Evolutionary conservation across 37 sponge, comb jelly and placozoan genomes (phyloP).

Genomic region (Haliclona indistincta): DNA sequence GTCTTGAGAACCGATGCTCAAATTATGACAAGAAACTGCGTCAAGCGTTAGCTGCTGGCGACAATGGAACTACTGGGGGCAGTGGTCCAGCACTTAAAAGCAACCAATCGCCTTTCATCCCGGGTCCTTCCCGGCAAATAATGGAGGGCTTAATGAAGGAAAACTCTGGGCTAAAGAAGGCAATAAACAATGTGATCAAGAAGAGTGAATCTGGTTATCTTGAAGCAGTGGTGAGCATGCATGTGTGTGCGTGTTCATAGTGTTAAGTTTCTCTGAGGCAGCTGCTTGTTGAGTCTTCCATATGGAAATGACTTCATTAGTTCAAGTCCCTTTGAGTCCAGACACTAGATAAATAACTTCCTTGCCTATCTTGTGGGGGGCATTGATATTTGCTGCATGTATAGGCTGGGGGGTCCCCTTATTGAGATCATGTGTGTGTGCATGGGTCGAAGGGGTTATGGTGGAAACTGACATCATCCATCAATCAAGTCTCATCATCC

Average conservation of each 20-base stretch:
- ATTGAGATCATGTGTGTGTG: not conserved
- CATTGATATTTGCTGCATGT: not conserved
- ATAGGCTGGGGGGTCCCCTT: not conserved
- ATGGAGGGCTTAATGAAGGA: conserved; percentile 67
- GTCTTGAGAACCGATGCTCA: conserved; percentile 66
- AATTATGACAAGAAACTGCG: conserved; percentile 58
- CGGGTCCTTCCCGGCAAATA: conserved; percentile 65
- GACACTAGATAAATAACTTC: no score
- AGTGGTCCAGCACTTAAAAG: conserved; percentile 1
- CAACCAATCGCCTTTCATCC: conserved; percentile 46
- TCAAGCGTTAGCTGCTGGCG: not conserved
- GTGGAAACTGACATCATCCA: no score
- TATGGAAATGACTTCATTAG: not conserved
- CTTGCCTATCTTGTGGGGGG: not conserved
- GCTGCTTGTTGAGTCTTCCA: not conserved
- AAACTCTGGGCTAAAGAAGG: conserved; percentile 67
- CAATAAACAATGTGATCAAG: conserved; percentile 46
- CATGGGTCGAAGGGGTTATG: no score
- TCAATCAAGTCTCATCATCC: no score
- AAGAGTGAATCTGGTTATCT: conserved; percentile 60
- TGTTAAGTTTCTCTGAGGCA: not conserved
- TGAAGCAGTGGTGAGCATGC: conserved; percentile 60
- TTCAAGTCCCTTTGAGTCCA: not conserved
- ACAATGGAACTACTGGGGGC: not conserved
- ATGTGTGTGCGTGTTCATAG: conserved; percentile 3